A percentile compares a stretch with the other conserved stretches of the same genome.
phyloP scores from a whole-genome alignment of 2,888 invertebrate genomes.

The Troides oblongomaculatus region DNA sequence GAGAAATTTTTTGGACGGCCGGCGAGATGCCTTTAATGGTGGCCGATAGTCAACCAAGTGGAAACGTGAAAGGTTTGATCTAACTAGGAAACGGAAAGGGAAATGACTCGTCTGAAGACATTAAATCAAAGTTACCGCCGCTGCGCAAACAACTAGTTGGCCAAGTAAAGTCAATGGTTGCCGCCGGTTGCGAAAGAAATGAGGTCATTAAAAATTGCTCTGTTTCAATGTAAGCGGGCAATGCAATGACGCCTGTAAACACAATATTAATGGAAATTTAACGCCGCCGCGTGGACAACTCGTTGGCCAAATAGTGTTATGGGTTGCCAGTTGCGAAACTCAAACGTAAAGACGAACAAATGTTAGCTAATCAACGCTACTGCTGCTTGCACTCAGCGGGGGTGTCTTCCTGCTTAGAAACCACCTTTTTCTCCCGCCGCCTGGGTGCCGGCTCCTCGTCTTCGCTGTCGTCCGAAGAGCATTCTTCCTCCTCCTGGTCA shows the following conservation, averaged over 20 bases:
- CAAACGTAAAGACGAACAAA: constrained; percentile 9
- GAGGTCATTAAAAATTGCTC: too few species aligned
- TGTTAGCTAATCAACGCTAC: constrained; percentile 57
- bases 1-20: constrained; percentile 21
- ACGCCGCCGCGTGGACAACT: background rate
- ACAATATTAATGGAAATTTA: constrained; percentile 6
- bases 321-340: constrained; percentile 16
- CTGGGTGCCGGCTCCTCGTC: constrained; percentile 74
- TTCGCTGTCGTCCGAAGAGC: constrained; percentile 81
- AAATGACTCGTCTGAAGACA: background rate
- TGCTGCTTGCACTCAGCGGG: constrained; percentile 87
- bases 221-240: too few species aligned
- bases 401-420: constrained; percentile 52
- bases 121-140: too few species aligned
- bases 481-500: constrained; percentile 72
- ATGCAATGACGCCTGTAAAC: constrained; percentile 1
- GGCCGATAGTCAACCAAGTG: constrained; percentile 3
- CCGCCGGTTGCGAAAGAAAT: too few species aligned
- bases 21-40: background rate
- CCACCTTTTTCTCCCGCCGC: constrained; percentile 62
- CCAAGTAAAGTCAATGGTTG: too few species aligned
- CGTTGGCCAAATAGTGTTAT: background rate
- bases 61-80: background rate
- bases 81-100: background rate
- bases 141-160: too few species aligned